Percentiles rank a stretch among this genome's conserved stretches.
Conservation (phyloP, 2,888 invertebrate species). For the Dorcus hopei region DNA sequence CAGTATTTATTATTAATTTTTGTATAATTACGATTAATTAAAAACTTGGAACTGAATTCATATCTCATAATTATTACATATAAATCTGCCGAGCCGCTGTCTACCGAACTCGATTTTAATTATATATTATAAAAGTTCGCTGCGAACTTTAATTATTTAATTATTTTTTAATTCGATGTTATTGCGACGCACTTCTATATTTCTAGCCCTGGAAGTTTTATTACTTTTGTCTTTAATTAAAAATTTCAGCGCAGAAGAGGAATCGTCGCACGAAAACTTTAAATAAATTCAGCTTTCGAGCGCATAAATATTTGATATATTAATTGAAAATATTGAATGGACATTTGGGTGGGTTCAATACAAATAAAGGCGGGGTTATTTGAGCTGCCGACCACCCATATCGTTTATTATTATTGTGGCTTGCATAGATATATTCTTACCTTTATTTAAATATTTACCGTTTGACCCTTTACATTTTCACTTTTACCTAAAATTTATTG, state of each 20-base stretch:
- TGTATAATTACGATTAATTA: conserved; percentile 40
- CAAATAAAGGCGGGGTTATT: conserved; percentile 42
- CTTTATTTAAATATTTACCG: conserved; percentile 19
- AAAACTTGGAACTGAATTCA: conserved; percentile 37
- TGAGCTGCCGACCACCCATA: conserved; percentile 40
- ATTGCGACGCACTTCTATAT: conserved; percentile 34
- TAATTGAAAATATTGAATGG: conserved; percentile 38
- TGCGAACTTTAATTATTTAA: conserved; percentile 42
- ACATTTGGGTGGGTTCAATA: conserved; percentile 39
- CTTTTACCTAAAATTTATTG: conserved; percentile 1
- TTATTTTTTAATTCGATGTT: conserved; percentile 41
- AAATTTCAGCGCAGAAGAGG: conserved; percentile 25
- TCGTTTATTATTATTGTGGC: conserved; percentile 28
- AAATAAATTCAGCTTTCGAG: background rate
- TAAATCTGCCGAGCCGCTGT: conserved; percentile 38
- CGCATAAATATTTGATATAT: conserved; percentile 38
- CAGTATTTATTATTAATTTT: conserved; percentile 22
- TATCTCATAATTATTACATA: conserved; percentile 44
- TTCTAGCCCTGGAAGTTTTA: conserved; percentile 34
- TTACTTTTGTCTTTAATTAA: conserved; percentile 35
- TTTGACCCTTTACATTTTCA: conserved; percentile 14
- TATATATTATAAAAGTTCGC: conserved; percentile 42
- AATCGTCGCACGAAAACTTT: conserved; percentile 10
- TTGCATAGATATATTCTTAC: conserved; percentile 13
- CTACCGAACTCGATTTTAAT: conserved; percentile 40